Evolutionary conservation across 2,888 invertebrate genomes (phyloP).

Genomic region (Zygaena filipendulae): DNA sequence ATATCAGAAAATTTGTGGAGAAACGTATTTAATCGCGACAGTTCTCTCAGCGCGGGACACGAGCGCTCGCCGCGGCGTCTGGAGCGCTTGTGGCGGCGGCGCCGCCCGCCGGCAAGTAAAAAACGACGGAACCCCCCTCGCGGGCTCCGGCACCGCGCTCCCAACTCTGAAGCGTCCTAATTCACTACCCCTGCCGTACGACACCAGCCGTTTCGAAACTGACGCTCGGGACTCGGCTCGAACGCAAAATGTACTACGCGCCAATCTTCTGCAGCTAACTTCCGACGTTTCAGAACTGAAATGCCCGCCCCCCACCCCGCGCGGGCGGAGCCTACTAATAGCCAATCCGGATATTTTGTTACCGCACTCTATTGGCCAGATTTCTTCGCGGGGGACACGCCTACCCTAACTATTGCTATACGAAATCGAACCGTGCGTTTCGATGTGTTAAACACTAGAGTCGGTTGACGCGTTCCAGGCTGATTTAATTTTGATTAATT

Average conservation of each 20-base stretch:
- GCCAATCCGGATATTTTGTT: slow-evolving; percentile 71
- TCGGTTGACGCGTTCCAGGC: slow-evolving; percentile 24
- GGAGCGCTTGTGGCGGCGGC: slow-evolving; percentile 53
- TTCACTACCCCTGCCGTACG: slow-evolving; percentile 25
- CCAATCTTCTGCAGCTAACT: slow-evolving; percentile 18
- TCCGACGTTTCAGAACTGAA: slow-evolving; percentile 23
- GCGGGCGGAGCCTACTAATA: slow-evolving; percentile 64
- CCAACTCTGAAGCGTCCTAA: slow-evolving; percentile 34
- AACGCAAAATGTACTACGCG: slow-evolving; percentile 23
- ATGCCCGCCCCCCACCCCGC: slow-evolving; percentile 25
- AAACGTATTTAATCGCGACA: slow-evolving; percentile 30
- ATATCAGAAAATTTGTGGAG: too few relatives aligned
- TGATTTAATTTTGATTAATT: slow-evolving; percentile 68
- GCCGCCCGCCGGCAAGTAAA: slow-evolving; percentile 35
- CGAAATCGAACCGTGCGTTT: slow-evolving; percentile 30
- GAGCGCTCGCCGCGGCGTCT: slow-evolving; percentile 54
- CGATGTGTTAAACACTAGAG: slow-evolving; percentile 25
- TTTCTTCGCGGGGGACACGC: slow-evolving; percentile 62
- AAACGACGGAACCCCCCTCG: slow-evolving; percentile 34
- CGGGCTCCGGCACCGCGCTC: slow-evolving; percentile 19
- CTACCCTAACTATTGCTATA: slow-evolving; percentile 27
- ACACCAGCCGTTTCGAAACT: slow-evolving; percentile 27
- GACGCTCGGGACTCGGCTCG: slow-evolving; percentile 11
- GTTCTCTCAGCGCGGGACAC: too few relatives aligned
- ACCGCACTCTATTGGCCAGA: slow-evolving; percentile 72